Base-by-base conservation (phyloP, 2,888 invertebrate species). In the Chouioia cunea region DNA sequence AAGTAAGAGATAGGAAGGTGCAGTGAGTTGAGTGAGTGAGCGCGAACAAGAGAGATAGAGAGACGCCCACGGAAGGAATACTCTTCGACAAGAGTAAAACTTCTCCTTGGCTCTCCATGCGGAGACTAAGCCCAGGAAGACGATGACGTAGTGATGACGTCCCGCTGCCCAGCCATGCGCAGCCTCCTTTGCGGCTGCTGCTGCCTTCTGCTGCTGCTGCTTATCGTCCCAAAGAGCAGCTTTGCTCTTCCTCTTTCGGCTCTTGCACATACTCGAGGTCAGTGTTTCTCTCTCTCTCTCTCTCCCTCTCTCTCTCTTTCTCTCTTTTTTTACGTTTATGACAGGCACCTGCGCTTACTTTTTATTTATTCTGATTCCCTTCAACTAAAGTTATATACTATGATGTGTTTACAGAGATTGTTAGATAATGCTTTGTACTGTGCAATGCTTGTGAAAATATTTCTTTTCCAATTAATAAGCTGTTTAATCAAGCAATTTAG, bases 161-260 rank as follows among this genome's bases (percentile, higher is more conserved):
- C 22, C 36, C 36, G 16, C 27, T 54, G 27, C 27, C 57, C 56
- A 75, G 79, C 79, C 74, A 84, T 84, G 84, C 79, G 75, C 78
- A 77, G 78, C 77, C 76, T 81, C 71, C 27, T 27, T 6, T 12
- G 6, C 36, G 6, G 36, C 80, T 81, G 81, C 76, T 80, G 72
- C 36, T 81, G 79, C 72, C 83, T 80, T 79, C 75, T 82, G 74
- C 77, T 84, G 36, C 74, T 84, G 81, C 76, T 84, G 65, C 80
- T 36, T 10, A 6, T 10, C 36, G 4, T 36, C 6, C 36, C 36
- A 36, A 36, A 6, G 12, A 36, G 36, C 36, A 36, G 36, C 10
- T 36, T 36, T 6, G 36, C 36, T 36, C 36, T 36, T 36, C 82
- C 54, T 78, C 77, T 65, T 76, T 81, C 48, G 74, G 75, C 79